Conservation (phyloP, 30 jellyfish, hydroid and myxozoan species). For the Aurelia sp. region DNA sequence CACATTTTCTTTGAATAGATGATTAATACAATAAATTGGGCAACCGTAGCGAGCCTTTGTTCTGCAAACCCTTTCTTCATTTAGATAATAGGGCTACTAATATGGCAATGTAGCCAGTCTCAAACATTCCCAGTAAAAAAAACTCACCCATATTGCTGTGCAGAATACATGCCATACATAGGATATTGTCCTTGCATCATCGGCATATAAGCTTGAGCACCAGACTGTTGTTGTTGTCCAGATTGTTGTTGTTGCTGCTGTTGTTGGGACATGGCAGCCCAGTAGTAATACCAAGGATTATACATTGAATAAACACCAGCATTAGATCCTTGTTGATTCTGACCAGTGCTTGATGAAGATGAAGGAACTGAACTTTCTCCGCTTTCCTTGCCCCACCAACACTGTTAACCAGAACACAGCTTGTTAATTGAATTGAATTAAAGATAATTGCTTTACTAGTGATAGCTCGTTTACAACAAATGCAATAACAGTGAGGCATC, state of each 20-base stretch:
- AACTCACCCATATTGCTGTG: slow-evolving; percentile 61
- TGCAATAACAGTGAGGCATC: too few relatives aligned
- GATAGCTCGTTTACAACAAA: too few relatives aligned
- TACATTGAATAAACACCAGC: slow-evolving; percentile 45
- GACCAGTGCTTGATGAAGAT: slow-evolving; percentile 7
- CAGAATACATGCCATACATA: slow-evolving; percentile 62
- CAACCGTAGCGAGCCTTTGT: too few relatives aligned
- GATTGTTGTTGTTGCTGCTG: slow-evolving; percentile 64
- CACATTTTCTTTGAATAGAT: too few relatives aligned
- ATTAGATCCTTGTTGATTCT: slow-evolving; percentile 40
- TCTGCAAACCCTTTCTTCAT: too few relatives aligned
- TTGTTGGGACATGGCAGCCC: slow-evolving; percentile 80
- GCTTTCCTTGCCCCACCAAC: slow-evolving; percentile 99
- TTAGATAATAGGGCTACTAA: too few relatives aligned
- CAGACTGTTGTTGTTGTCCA: slow-evolving; percentile 62
- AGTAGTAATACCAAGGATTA: slow-evolving; percentile 64
- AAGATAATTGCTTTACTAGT: too few relatives aligned
- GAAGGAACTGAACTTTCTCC: slow-evolving; percentile 48
- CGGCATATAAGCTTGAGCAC: slow-evolving; percentile 60
- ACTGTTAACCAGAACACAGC: slow-evolving; percentile 44
- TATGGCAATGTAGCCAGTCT: too few relatives aligned
- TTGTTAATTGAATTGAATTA: background rate
- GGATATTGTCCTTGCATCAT: slow-evolving; percentile 72
- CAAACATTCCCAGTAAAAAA: too few relatives aligned
- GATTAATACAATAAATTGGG: too few relatives aligned